Evolutionary conservation across 1,140 invertebrate species (phyloP).

Genomic region (Aphelinus certus): DNA sequence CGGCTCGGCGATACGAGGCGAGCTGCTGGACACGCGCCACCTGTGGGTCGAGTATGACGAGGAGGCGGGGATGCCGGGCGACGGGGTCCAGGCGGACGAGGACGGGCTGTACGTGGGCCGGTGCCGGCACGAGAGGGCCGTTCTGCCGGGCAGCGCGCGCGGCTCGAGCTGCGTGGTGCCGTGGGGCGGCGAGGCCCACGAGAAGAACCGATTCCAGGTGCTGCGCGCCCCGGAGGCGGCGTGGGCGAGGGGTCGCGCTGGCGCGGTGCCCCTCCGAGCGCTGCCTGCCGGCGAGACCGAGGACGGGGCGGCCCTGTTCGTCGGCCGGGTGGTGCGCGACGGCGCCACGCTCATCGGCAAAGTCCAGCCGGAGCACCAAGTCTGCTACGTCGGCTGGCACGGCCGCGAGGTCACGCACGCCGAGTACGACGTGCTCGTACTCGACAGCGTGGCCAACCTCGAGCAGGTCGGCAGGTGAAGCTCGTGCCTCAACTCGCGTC

Average conservation of each 20-base stretch:
- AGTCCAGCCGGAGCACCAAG: constrained; percentile 55
- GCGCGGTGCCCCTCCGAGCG: constrained; percentile 52
- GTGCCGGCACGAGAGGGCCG: constrained; percentile 46
- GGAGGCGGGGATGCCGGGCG: constrained; percentile 45
- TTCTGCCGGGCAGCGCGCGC: constrained; percentile 51
- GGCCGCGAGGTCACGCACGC: constrained; percentile 45
- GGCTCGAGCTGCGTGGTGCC: constrained; percentile 44
- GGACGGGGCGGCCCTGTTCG: constrained; percentile 52
- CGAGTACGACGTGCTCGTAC: constrained; percentile 51
- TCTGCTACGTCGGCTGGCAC: constrained; percentile 51
- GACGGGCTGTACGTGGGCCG: constrained; percentile 52
- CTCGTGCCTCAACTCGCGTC: too few relatives aligned
- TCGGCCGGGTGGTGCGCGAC: constrained; percentile 53
- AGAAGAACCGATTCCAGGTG: constrained; percentile 53
- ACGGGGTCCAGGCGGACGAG: constrained; percentile 48
- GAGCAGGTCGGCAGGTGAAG: constrained; percentile 53
- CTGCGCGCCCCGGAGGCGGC: constrained; percentile 47
- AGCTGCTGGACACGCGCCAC: constrained; percentile 44
- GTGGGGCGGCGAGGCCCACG: constrained; percentile 49
- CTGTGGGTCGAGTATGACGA: constrained; percentile 54
- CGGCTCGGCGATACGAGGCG: too few relatives aligned
- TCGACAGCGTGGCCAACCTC: constrained; percentile 43
- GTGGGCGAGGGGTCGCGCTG: constrained; percentile 51
- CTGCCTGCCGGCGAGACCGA: constrained; percentile 55
- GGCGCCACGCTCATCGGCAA: constrained; percentile 54